Conservation (phyloP, 2,113 vertebrate genomes). For the Patagioenas fasciata region DNA sequence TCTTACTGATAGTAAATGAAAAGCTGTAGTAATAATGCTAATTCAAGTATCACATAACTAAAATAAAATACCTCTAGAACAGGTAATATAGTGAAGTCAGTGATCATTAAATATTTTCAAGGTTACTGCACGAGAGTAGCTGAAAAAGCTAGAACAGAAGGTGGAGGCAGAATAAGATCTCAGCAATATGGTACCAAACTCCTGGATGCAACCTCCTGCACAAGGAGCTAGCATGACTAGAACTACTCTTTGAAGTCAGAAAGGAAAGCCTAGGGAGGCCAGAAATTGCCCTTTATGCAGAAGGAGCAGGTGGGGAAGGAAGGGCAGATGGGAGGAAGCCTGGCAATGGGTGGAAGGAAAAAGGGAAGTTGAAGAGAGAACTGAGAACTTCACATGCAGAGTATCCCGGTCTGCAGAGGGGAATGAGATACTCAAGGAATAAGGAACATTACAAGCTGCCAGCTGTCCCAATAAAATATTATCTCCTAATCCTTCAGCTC, state of each 20-base stretch:
- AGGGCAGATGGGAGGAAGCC: neutral
- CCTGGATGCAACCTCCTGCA: neutral
- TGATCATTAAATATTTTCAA: constrained; percentile 45
- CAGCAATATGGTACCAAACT: neutral
- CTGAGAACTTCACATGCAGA: neutral
- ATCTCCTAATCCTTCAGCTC: neutral
- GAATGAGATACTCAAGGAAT: neutral
- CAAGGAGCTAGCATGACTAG: neutral
- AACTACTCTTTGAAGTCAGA: neutral
- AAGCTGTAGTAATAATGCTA: constrained; percentile 40
- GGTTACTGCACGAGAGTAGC: neutral
- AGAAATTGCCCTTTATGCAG: neutral
- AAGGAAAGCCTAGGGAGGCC: neutral
- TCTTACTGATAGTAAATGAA: neutral
- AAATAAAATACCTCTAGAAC: constrained; percentile 40
- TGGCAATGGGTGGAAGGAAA: neutral
- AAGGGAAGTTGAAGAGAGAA: neutral
- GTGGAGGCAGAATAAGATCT: neutral
- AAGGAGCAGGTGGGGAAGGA: neutral
- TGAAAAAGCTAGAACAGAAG: neutral
- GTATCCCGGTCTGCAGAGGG: too few relatives aligned
- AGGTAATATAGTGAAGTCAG: neutral
- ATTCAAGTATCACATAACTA: constrained; percentile 29
- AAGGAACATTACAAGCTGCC: neutral
- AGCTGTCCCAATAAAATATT: neutral